A percentile compares a stretch with the other conserved stretches of the same genome.
Conservation (phyloP, 2,888 invertebrate genomes). For the Drosophila limbata region DNA sequence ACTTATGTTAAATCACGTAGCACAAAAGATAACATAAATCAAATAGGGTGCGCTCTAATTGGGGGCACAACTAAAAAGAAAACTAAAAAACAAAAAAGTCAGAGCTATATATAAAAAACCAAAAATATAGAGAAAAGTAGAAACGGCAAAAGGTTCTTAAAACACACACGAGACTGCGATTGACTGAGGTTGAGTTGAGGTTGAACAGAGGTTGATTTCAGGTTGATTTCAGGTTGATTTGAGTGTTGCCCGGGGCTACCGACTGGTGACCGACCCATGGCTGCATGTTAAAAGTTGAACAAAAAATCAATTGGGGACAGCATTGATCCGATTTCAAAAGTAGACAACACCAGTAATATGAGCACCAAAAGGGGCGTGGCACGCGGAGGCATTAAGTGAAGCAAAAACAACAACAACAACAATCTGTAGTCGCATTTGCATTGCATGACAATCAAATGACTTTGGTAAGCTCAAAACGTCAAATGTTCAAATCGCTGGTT, state of each 20-base stretch:
- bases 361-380: constrained; percentile 33
- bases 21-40: constrained; percentile 7
- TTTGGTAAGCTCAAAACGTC: constrained; percentile 64
- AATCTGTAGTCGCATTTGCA: constrained; percentile 46
- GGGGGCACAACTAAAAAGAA: constrained; percentile 18
- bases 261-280: constrained; percentile 33
- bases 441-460: constrained; percentile 74
- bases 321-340: constrained; percentile 72
- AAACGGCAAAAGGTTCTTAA: constrained; percentile 33
- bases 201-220: constrained; percentile 12
- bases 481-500: constrained; percentile 45
- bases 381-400: constrained; percentile 11
- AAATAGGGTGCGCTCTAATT: constrained; percentile 35
- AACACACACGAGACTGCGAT: not conserved
- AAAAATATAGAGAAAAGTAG: constrained; percentile 3
- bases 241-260: constrained; percentile 54
- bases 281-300: constrained; percentile 75
- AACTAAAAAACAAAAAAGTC: constrained; percentile 12
- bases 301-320: constrained; percentile 78
- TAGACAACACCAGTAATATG: constrained; percentile 29
- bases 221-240: constrained; percentile 3
- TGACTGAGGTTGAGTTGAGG: constrained; percentile 11
- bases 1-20: not conserved
- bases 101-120: not conserved
- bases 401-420: constrained; percentile 15